A percentile compares a stretch with the other conserved stretches of the same genome.
Conservation (phyloP, 2,888 invertebrate species). For the Macrophya annulata region DNA sequence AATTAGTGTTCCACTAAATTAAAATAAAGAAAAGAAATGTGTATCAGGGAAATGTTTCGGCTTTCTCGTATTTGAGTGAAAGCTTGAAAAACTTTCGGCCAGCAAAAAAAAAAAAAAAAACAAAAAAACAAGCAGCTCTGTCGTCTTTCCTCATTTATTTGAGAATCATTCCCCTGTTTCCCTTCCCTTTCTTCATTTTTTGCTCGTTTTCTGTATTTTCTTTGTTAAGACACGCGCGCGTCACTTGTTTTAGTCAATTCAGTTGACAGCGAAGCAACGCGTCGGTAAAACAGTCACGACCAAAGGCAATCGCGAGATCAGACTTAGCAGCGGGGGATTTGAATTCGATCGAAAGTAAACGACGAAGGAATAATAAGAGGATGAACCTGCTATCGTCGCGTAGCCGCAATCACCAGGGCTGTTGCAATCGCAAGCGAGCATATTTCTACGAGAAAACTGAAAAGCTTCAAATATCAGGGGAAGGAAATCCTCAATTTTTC, state of each 20-base stretch:
- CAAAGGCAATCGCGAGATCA: slow-evolving; percentile 51
- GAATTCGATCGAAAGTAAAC: slow-evolving; percentile 54
- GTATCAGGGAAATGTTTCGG: not conserved
- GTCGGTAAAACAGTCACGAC: slow-evolving; percentile 51
- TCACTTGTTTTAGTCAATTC: slow-evolving; percentile 47
- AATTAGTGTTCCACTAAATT: not conserved
- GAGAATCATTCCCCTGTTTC: slow-evolving; percentile 15
- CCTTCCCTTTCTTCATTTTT: not conserved
- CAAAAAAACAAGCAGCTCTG: too few relatives aligned
- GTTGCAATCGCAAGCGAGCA: slow-evolving; percentile 14
- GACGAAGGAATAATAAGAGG: slow-evolving; percentile 51
- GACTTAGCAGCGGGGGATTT: slow-evolving; percentile 49
- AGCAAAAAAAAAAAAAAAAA: not conserved
- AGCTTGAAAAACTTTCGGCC: not conserved
- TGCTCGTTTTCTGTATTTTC: not conserved
- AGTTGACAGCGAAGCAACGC: slow-evolving; percentile 22
- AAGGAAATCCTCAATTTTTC: not conserved
- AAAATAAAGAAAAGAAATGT: too few relatives aligned
- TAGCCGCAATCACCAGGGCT: slow-evolving; percentile 12
- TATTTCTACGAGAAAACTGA: slow-evolving; percentile 8
- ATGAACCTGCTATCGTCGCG: slow-evolving; percentile 23
- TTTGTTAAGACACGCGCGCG: slow-evolving; percentile 30
- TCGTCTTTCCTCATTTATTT: not conserved
- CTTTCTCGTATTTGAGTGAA: not conserved
- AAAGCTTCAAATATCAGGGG: not conserved